Conservation (phyloP, 2,797 vertebrate genomes). For the Lophotriccus pileatus region DNA sequence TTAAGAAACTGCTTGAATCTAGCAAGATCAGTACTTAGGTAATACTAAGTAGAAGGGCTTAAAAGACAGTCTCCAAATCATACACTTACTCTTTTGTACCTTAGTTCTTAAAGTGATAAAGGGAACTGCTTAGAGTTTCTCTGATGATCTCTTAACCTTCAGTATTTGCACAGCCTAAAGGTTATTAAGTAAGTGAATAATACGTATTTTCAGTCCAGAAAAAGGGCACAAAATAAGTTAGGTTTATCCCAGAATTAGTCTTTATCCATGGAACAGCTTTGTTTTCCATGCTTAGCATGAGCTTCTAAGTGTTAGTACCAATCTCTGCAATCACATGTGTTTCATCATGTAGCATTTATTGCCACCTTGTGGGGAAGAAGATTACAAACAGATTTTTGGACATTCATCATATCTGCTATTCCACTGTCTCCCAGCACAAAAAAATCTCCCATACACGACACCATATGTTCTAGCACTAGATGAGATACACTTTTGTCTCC, state of each 20-base stretch:
- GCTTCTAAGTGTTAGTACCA: not conserved
- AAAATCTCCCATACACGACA: not conserved
- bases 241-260: not conserved
- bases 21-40: not conserved
- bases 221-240: not conserved
- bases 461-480: not conserved
- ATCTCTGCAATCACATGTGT: not conserved
- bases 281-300: not conserved
- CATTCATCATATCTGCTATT: not conserved
- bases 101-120: not conserved
- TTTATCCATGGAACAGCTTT: not conserved
- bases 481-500: not conserved
- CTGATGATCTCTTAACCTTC: not conserved
- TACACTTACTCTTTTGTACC: not conserved
- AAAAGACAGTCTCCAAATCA: not conserved
- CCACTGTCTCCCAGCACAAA: not conserved
- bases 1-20: not conserved
- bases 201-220: not conserved
- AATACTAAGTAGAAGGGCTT: not conserved
- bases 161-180: not conserved
- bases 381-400: not conserved
- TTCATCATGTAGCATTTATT: not conserved
- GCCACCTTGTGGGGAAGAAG: not conserved
- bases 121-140: not conserved
- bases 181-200: not conserved